phyloP scores from a whole-genome alignment of 2,797 vertebrate genomes.

The Dipus sagitta region DNA sequence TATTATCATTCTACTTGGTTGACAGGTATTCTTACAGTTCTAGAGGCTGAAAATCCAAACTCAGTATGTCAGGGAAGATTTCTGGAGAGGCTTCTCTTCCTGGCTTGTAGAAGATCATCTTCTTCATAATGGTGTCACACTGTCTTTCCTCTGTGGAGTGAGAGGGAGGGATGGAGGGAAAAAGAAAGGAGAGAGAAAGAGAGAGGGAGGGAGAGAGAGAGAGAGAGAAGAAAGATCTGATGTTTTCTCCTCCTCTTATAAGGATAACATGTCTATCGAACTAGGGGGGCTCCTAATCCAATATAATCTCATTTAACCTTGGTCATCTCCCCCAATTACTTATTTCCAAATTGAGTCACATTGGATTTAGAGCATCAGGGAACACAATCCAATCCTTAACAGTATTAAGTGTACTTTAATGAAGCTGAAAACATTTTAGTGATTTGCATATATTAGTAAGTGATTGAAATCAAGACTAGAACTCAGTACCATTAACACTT shows the following conservation, averaged over 20 bases:
- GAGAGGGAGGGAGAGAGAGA: neutral
- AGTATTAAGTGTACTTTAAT: neutral
- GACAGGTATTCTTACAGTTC: conserved; percentile 27
- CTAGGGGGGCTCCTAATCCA: neutral
- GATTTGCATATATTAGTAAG: neutral
- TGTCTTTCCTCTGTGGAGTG: conserved; percentile 14
- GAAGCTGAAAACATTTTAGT: neutral
- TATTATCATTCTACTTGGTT: neutral
- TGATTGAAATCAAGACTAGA: conserved; percentile 17
- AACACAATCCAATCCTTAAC: conserved; percentile 13
- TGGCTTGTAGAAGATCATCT: neutral
- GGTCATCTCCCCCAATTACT: neutral
- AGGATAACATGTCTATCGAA: neutral
- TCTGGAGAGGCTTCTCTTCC: conserved; percentile 15
- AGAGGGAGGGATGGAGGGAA: neutral
- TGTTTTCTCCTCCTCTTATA: conserved; percentile 55
- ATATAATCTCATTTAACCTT: conserved; percentile 32
- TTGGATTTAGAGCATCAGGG: neutral
- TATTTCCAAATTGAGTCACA: conserved; percentile 28
- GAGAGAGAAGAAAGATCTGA: neutral
- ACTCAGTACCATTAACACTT: neutral
- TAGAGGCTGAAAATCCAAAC: conserved; percentile 15
- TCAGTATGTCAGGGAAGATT: neutral
- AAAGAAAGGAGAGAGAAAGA: too few relatives aligned
- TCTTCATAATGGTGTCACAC: neutral